phyloP scores from a whole-genome alignment of 2,797 vertebrate species.

The Alcedo quadribrachys region DNA sequence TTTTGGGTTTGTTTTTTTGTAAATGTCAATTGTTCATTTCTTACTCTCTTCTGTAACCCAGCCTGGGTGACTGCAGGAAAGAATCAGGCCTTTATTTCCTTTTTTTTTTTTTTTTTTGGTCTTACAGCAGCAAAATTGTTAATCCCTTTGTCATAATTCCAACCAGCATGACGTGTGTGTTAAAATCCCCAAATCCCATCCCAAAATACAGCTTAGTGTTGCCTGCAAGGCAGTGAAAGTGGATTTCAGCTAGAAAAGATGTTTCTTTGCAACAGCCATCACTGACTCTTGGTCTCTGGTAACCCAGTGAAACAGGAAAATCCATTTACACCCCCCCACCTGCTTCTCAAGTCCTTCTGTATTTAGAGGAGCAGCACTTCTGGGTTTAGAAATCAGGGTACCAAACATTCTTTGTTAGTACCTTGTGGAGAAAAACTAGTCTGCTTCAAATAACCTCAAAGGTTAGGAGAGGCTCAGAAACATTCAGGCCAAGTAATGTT shows the following conservation, averaged over 20 bases:
- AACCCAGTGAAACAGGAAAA: neutral
- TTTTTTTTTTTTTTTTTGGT: neutral
- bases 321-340: neutral
- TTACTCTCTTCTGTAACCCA: neutral
- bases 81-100: neutral
- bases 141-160: neutral
- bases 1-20: neutral
- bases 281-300: neutral
- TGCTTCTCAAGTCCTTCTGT: neutral
- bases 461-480: too few relatives aligned
- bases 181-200: neutral
- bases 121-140: neutral
- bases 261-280: neutral
- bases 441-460: too few relatives aligned
- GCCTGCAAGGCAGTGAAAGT: neutral
- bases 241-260: neutral
- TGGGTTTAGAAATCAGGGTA: neutral
- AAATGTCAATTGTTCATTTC: neutral
- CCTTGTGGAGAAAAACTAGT: neutral
- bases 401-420: neutral
- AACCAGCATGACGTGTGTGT: accelerated
- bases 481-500: accelerated
- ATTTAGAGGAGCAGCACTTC: neutral
- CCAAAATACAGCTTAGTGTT: neutral
- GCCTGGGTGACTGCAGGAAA: neutral